Base-by-base conservation (phyloP, 1,140 invertebrate genomes). In the Plutomurus gul region DNA sequence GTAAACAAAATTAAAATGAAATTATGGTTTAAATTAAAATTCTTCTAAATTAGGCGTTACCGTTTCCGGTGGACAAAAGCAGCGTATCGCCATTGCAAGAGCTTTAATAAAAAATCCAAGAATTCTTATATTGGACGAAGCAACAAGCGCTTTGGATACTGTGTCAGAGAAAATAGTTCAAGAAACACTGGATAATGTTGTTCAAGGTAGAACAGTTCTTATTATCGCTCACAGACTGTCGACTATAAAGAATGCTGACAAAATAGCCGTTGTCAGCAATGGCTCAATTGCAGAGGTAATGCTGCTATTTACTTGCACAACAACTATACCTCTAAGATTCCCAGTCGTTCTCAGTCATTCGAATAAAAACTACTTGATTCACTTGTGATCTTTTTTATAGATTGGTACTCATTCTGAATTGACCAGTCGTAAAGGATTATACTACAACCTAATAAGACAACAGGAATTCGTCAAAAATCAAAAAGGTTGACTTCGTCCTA, bases 151-250 rank as follows among this genome's bases (percentile, higher is more conserved):
- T 0, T 86, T 97, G 74, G 95, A 97, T 89, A 92, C 94, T 8
- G 93, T 95, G 84, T 95, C 94, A 77, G 95, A 97, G 87, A 91
- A 92, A 85, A 88, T 95, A 51, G 95, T 97, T 1, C 94, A 96
- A 85, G 90, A 91, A 56, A 93, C 95, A 0, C 86, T 97, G 18
- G 94, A 96, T 84, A 88, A 89, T 51, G 94, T 92, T 5, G 89
- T 91, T 0, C 89, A 90, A 84, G 94, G 94, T 22, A 89, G 94
- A 77, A 97, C 95, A 1, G 93, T 94, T 0, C 86, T 97, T 13
- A 91, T 97, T 7, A 96, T 97, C 82, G 95, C 95, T 39, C 95
- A 97, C 86, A 87, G 96, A 56, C 87, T 97, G 39, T 96, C 94
- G 46, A 97, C 95, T 8, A 90, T 97, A 79, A 90, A 92, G 85